Evolutionary conservation across 2,113 vertebrate species (phyloP).

Genomic region (Naja naja): DNA sequence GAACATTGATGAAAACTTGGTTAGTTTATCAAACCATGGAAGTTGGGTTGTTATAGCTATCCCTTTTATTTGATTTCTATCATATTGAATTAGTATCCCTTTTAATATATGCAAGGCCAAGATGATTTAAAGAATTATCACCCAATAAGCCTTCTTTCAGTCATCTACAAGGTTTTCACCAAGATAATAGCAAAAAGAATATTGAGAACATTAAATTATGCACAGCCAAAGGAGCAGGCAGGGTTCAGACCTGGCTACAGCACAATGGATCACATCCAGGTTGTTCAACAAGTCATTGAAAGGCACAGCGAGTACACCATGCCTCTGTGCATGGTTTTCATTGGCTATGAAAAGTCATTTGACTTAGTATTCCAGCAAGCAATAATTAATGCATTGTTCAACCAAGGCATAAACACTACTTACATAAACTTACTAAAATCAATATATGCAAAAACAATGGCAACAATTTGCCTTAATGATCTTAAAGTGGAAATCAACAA

Average conservation of each 20-base stretch:
- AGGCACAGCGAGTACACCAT: background rate
- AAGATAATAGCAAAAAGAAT: too few relatives aligned
- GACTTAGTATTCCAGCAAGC: background rate
- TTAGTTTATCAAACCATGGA: background rate
- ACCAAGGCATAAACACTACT: too few relatives aligned
- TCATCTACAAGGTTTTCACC: too few relatives aligned
- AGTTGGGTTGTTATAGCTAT: background rate
- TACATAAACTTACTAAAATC: too few relatives aligned
- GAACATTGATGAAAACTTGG: background rate
- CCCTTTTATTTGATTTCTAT: background rate
- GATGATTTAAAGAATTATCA: too few relatives aligned
- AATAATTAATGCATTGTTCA: too few relatives aligned
- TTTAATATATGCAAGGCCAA: background rate
- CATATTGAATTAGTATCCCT: background rate
- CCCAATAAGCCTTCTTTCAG: too few relatives aligned
- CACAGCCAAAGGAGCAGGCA: background rate
- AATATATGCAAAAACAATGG: too few relatives aligned
- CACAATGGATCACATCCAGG: background rate
- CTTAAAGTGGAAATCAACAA: background rate
- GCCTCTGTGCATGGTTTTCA: background rate
- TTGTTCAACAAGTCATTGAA: background rate
- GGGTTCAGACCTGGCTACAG: background rate
- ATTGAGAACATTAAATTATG: background rate
- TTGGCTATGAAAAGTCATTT: background rate
- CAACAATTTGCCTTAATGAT: background rate